Percentiles rank a stretch among this genome's conserved stretches.
Conservation (phyloP, 2,113 vertebrate genomes). For the Otocyon megalotis region DNA sequence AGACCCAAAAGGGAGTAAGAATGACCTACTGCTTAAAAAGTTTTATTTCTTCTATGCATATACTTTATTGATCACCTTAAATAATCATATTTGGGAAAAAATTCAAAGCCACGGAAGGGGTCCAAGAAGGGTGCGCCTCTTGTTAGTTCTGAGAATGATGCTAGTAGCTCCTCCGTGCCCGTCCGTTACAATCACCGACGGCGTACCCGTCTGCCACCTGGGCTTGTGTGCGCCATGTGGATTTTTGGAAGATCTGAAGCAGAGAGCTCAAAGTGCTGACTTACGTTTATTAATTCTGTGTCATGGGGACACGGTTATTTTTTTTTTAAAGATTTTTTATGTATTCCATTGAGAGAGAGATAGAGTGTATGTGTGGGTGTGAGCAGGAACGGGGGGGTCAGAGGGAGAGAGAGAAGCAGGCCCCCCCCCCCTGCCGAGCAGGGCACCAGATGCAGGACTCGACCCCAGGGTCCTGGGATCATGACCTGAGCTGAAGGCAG, state of each 20-base stretch:
- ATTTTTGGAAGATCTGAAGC: background rate
- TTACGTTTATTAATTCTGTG: background rate
- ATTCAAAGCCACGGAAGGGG: background rate
- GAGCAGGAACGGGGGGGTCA: background rate
- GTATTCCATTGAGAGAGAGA: background rate
- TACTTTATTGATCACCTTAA: background rate
- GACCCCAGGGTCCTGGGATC: background rate
- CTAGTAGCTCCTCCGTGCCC: fast-evolving
- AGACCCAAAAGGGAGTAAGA: background rate
- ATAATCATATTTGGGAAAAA: background rate
- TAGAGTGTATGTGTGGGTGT: fast-evolving
- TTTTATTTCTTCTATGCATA: background rate
- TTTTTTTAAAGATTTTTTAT: background rate
- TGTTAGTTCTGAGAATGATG: background rate
- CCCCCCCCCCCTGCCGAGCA: background rate
- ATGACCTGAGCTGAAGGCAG: background rate
- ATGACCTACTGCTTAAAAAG: background rate
- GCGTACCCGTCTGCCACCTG: fast-evolving
- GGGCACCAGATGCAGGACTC: background rate
- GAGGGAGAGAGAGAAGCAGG: background rate
- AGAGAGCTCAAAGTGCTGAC: background rate
- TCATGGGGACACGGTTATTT: fast-evolving
- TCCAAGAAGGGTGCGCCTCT: fast-evolving
- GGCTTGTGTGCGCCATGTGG: background rate
- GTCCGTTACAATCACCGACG: fast-evolving